A percentile compares a stretch with the other conserved stretches of the same genome.
Conservation (phyloP, 2,113 vertebrate genomes). For the Trogon surrucura region DNA sequence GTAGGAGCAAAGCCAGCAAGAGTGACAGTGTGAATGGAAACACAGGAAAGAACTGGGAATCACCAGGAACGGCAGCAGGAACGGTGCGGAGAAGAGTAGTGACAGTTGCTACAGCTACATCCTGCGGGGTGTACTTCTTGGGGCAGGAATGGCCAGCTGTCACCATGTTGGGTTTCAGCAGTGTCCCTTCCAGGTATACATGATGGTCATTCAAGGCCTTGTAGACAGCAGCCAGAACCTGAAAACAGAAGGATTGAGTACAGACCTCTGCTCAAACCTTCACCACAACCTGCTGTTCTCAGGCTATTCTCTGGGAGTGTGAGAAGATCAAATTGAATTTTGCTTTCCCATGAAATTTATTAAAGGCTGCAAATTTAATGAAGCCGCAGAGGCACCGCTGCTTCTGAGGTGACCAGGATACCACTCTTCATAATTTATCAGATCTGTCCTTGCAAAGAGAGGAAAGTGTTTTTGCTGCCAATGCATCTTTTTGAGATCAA, state of each 20-base stretch:
- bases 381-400: neutral
- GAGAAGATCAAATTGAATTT: neutral
- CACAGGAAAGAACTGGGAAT: neutral
- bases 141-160: conserved; percentile 89
- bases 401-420: neutral
- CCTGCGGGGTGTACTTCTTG: conserved; percentile 90
- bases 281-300: neutral
- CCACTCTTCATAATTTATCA: neutral
- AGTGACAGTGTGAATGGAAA: neutral
- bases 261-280: neutral
- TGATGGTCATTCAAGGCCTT: conserved; percentile 95
- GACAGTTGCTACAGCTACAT: conserved; percentile 92
- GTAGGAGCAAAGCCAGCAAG: neutral
- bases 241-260: neutral
- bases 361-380: neutral
- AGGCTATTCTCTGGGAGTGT: neutral
- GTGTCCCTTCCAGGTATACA: conserved; percentile 93
- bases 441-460: neutral
- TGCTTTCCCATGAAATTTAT: neutral
- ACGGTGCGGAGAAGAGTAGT: conserved; percentile 91
- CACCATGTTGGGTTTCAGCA: conserved; percentile 98
- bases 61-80: conserved; percentile 92
- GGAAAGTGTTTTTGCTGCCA: neutral
- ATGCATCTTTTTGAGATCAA: neutral
- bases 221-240: conserved; percentile 95